Conservation (phyloP, 2,888 invertebrate species). For the Orthosia incerta region DNA sequence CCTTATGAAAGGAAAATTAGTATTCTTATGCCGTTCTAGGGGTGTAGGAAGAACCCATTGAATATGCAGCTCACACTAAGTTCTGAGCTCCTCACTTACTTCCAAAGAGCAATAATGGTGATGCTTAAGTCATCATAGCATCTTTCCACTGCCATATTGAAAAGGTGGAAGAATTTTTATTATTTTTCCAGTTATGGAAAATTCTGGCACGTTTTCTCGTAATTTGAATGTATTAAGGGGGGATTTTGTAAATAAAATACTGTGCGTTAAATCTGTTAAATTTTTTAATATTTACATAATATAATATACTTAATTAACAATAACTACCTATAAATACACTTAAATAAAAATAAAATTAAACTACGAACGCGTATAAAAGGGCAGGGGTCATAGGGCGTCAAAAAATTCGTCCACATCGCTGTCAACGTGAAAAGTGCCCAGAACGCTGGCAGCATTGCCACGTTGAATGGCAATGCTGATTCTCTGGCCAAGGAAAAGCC, state of each 20-base stretch:
- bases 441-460: too few species aligned
- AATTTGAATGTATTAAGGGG: not conserved
- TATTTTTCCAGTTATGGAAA: conserved; percentile 7
- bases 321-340: too few species aligned
- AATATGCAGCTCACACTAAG: conserved; percentile 66
- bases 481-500: too few species aligned
- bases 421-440: too few species aligned
- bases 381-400: too few species aligned
- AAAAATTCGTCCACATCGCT: too few species aligned
- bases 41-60: conserved; percentile 46
- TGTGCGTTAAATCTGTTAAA: too few species aligned
- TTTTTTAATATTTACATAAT: too few species aligned
- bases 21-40: conserved; percentile 54
- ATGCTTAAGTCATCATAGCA: conserved; percentile 58
- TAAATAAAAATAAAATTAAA: too few species aligned
- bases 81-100: conserved; percentile 58
- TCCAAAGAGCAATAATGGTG: conserved; percentile 55
- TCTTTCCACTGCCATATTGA: conserved; percentile 43
- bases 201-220: not conserved
- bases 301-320: too few species aligned
- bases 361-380: too few species aligned
- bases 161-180: conserved; percentile 44
- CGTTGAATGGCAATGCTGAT: too few species aligned
- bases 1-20: conserved; percentile 53
- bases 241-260: not conserved